Evolutionary conservation across 2,113 vertebrate genomes (phyloP), one percentile per base, ranked within the genome.

Genomic region (Sinocyclocheilus maitianheensis): DNA sequence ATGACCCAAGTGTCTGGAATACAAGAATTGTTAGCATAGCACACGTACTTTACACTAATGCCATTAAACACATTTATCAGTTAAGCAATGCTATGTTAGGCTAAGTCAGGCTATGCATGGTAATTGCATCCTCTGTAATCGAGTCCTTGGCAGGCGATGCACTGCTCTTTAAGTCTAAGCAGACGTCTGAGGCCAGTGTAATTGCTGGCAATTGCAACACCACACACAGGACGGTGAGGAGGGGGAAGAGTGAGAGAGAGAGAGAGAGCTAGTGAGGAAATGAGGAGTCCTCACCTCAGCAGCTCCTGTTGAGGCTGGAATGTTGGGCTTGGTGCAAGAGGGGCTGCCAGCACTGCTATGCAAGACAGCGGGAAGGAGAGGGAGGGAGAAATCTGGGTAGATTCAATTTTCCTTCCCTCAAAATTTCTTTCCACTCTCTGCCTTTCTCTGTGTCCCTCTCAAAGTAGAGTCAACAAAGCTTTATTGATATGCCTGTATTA

Each of bases 41-140:
- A 81, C 74, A 84, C 84, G 85, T 86, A 89, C 89, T 88, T 83
- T 86, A 78, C 11, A 76, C 88, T 90, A 79, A 88, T 71, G 69
- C 88, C 84, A 87, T 85, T 86, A 87, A 91, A 92, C 88, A 85
- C 69, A 71, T 93, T 91, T 85, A 91, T 93, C 89, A 89, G 89
- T 83, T 77, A 82, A 69, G 85, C 60, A 85, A 83, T 88, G 79
- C 84, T 82, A 87, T 34, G 79, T 83, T 79, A 82, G 63, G 71
- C 55, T 85, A 69, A 85, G 77, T 67, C 79, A 84, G 24, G 62
- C 86, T 75, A 87, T 71, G 84, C 58, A 58, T 74, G 60, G 88
- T 91, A 90, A 92, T 89, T 91, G 88, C 77, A 62, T 84, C 75
- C 26, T 46, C 83, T 89, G 77, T 86, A 90, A 92, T 90, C 88